Evolutionary conservation across 2,888 invertebrate genomes (phyloP).

Genomic region (Globia sparganii): DNA sequence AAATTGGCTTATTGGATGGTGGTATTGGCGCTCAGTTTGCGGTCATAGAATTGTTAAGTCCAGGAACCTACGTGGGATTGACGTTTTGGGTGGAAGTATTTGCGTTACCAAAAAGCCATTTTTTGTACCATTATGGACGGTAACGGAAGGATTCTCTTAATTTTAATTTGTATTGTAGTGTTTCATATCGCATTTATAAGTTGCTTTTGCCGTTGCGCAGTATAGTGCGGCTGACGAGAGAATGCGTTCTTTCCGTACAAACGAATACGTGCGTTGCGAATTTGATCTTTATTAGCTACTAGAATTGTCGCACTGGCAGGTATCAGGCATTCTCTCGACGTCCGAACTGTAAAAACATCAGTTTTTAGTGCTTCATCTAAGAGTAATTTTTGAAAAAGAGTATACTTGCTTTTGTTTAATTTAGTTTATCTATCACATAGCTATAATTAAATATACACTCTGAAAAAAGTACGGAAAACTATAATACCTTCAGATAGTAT

Average conservation of each 20-base stretch:
- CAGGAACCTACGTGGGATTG: constrained; percentile 80
- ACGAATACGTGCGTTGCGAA: neutral
- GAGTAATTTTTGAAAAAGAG: too few relatives aligned
- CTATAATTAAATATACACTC: neutral
- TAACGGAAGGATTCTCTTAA: constrained; percentile 36
- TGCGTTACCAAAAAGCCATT: constrained; percentile 75
- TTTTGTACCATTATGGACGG: constrained; percentile 75
- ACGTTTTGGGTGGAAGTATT: constrained; percentile 84
- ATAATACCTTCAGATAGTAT: neutral
- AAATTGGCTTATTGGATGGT: constrained; percentile 78
- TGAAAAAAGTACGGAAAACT: neutral
- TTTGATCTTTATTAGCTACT: neutral
- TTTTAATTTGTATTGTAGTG: neutral
- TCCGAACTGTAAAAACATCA: neutral
- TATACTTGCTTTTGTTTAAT: neutral
- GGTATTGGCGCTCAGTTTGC: constrained; percentile 82
- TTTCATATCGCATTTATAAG: neutral
- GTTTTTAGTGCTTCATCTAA: neutral
- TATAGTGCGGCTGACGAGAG: neutral
- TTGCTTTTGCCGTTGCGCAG: neutral
- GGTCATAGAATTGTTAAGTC: constrained; percentile 80
- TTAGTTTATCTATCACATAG: too few relatives aligned
- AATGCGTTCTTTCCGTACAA: neutral
- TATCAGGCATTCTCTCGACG: neutral
- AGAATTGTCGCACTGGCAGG: neutral